A percentile compares a stretch with the other conserved stretches of the same genome.
Evolutionary conservation across 2,888 invertebrate species (phyloP).

Genomic region (Drosophila meridionalis): DNA sequence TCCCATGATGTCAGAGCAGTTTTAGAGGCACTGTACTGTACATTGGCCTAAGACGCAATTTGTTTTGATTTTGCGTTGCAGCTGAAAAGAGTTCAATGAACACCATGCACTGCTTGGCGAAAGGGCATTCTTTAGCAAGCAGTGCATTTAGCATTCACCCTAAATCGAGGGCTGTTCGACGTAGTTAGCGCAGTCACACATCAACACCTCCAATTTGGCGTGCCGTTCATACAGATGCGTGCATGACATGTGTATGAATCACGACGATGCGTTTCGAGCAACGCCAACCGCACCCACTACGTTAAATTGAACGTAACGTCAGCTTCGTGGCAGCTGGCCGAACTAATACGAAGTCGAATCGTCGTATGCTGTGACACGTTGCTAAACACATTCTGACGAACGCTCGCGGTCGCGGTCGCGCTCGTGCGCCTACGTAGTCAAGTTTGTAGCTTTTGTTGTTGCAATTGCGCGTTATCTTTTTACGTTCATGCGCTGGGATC

Average conservation of each 20-base stretch:
- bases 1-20: constrained; percentile 49
- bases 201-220: constrained; percentile 45
- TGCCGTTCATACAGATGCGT: not conserved
- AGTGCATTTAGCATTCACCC: constrained; percentile 40
- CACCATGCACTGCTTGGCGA: constrained; percentile 26
- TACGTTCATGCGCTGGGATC: constrained; percentile 72
- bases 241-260: constrained; percentile 41
- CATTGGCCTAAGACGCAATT: constrained; percentile 35
- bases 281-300: constrained; percentile 62
- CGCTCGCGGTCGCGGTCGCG: constrained; percentile 17
- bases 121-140: constrained; percentile 31
- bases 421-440: constrained; percentile 61
- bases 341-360: constrained; percentile 10
- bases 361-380: constrained; percentile 69
- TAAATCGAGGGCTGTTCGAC: constrained; percentile 9
- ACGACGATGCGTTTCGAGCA: constrained; percentile 47
- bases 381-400: constrained; percentile 44
- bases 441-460: constrained; percentile 53
- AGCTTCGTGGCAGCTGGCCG: constrained; percentile 28
- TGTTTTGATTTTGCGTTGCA: constrained; percentile 49
- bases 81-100: constrained; percentile 36
- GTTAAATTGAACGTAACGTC: constrained; percentile 54
- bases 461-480: constrained; percentile 75
- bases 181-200: constrained; percentile 20
- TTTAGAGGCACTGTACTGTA: constrained; percentile 5